A percentile compares a stretch with the other conserved stretches of the same genome.
These are phyloP conservation scores for Acholoe squamosa DNA, from an alignment of 2,888 invertebrate species.

Conservation along the genomic window DNA sequence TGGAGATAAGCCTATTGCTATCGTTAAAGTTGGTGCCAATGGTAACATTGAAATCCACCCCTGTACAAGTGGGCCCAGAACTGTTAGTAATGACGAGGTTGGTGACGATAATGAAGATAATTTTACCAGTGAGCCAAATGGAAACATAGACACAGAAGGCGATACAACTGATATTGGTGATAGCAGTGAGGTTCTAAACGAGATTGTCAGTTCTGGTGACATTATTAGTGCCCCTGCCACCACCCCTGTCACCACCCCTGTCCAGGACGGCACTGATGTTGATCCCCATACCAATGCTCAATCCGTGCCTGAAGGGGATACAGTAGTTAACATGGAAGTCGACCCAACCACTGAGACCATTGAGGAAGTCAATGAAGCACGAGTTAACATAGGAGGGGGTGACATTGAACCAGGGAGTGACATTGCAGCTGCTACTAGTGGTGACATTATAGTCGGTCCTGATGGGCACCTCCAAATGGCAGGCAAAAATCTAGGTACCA, in stretches of 20 bases:
- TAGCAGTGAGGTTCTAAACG: background rate
- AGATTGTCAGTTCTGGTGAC: background rate
- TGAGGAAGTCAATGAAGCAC: too few relatives aligned
- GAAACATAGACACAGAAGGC: background rate
- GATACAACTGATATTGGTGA: background rate
- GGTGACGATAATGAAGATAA: background rate
- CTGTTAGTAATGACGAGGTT: background rate
- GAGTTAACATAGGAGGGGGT: too few relatives aligned
- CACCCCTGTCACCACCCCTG: background rate
- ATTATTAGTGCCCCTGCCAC: background rate
- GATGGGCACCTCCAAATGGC: background rate
- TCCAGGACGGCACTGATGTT: too few relatives aligned
- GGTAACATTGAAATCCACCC: background rate
- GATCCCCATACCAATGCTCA: too few relatives aligned
- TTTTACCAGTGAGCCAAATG: background rate
- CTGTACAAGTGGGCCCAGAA: background rate
- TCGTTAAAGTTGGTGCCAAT: background rate
- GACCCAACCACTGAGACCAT: too few relatives aligned
- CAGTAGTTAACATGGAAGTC: too few relatives aligned
- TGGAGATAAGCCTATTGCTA: background rate
- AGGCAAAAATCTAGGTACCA: background rate
- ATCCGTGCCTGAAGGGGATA: too few relatives aligned
- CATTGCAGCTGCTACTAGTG: background rate
- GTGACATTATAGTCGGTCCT: constrained; percentile 6
- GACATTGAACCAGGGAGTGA: background rate